Conservation (phyloP, 2,888 invertebrate genomes). For the Saturnia japonica region DNA sequence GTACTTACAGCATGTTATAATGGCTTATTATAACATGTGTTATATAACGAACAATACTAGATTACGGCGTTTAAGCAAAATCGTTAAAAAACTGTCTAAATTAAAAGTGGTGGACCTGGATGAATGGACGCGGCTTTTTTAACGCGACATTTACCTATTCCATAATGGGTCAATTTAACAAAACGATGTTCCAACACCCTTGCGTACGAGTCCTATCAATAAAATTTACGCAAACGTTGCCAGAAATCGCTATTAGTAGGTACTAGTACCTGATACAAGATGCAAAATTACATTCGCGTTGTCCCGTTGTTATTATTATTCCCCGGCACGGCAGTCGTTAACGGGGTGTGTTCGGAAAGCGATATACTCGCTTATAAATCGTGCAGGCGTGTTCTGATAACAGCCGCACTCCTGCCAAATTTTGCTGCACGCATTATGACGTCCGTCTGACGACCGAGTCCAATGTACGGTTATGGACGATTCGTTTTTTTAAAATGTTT, state of each 20-base stretch:
- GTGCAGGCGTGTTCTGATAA: slow-evolving; percentile 48
- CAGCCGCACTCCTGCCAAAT: slow-evolving; percentile 62
- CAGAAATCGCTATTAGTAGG: not conserved
- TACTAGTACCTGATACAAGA: slow-evolving; percentile 5
- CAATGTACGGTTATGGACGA: slow-evolving; percentile 33
- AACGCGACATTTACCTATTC: too few relatives aligned
- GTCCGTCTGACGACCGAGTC: slow-evolving; percentile 42
- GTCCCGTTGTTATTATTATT: slow-evolving; percentile 11
- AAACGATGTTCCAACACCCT: not conserved
- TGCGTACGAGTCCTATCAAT: not conserved
- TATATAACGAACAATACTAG: too few relatives aligned
- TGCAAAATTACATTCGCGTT: not conserved
- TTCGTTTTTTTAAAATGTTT: slow-evolving; percentile 16
- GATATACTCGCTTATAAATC: slow-evolving; percentile 44
- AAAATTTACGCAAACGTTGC: not conserved
- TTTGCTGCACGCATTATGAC: slow-evolving; percentile 58
- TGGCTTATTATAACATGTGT: too few relatives aligned
- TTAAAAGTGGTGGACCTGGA: too few relatives aligned
- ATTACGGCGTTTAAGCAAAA: too few relatives aligned
- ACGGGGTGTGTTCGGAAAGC: slow-evolving; percentile 40
- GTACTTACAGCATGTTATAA: too few relatives aligned
- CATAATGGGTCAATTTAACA: too few relatives aligned
- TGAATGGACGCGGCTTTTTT: too few relatives aligned
- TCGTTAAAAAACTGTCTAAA: too few relatives aligned
- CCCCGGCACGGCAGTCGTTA: slow-evolving; percentile 22